These are phyloP conservation scores for Microplitis mediator DNA, from an alignment of 1,140 invertebrate genomes.

Conservation along the genomic window DNA sequence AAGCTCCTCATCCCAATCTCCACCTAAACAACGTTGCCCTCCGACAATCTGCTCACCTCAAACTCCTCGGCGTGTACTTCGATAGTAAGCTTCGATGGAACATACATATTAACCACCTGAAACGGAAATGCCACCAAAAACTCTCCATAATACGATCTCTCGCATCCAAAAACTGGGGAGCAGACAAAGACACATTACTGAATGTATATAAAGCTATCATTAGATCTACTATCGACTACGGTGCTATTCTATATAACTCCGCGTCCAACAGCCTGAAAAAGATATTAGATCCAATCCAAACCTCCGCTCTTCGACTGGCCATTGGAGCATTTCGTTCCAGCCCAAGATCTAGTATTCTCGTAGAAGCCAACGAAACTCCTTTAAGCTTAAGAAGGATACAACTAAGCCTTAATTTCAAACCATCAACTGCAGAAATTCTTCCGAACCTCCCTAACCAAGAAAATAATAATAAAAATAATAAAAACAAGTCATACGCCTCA, in stretches of 20 bases:
- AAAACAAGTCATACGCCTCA: no score
- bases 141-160: background rate
- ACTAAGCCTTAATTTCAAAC: background rate
- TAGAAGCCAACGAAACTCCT: background rate
- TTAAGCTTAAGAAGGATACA: background rate
- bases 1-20: no score
- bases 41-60: background rate
- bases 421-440: no score
- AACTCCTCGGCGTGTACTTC: slow-evolving; percentile 33
- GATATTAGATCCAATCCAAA: background rate
- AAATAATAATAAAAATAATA: no score
- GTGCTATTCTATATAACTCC: slow-evolving; percentile 1
- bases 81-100: slow-evolving; percentile 30
- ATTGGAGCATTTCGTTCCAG: slow-evolving; percentile 16
- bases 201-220: background rate
- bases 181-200: background rate
- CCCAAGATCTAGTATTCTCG: background rate
- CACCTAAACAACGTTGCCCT: background rate
- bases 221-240: background rate
- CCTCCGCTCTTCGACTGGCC: background rate
- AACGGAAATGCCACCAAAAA: background rate
- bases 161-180: background rate
- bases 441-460: no score
- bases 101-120: background rate
- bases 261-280: background rate